Evolutionary conservation across 2,797 vertebrate genomes (phyloP).

Genomic region (Eulemur albifrons): DNA sequence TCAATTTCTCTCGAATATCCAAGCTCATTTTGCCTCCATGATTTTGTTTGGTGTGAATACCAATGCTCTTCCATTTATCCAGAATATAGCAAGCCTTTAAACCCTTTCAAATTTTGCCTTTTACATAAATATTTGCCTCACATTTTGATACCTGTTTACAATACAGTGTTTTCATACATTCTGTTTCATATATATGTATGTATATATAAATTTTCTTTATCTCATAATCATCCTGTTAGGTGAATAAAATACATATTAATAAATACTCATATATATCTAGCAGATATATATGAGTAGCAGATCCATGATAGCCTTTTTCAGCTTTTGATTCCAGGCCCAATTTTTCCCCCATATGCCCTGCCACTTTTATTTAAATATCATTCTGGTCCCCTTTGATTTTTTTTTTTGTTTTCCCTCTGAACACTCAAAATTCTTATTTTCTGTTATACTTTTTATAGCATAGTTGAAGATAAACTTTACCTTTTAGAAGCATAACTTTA

Average conservation of each 20-base stretch:
- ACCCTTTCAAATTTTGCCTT: slow-evolving; percentile 2
- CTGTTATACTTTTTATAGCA: not conserved
- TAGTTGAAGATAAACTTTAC: not conserved
- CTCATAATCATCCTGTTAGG: not conserved
- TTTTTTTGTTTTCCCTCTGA: not conserved
- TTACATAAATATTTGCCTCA: slow-evolving; percentile 16
- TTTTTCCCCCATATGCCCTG: not conserved
- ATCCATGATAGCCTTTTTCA: not conserved
- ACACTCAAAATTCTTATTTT: slow-evolving; percentile 3
- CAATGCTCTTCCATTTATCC: not conserved
- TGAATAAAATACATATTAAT: slow-evolving; percentile 25
- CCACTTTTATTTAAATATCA: not conserved
- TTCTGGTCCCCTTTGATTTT: not conserved
- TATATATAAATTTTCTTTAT: not conserved
- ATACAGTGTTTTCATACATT: not conserved
- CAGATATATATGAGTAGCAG: slow-evolving; percentile 5
- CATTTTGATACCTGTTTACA: slow-evolving; percentile 18
- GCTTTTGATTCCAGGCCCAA: not conserved
- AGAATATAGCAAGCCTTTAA: not conserved
- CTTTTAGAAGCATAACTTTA: not conserved
- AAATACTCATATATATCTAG: not conserved
- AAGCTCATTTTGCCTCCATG: not conserved
- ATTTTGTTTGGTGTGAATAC: not conserved
- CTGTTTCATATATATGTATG: not conserved
- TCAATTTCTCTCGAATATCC: not conserved